phyloP scores from a whole-genome alignment of 2,888 invertebrate species.

The Amblyjoppa proteus region DNA sequence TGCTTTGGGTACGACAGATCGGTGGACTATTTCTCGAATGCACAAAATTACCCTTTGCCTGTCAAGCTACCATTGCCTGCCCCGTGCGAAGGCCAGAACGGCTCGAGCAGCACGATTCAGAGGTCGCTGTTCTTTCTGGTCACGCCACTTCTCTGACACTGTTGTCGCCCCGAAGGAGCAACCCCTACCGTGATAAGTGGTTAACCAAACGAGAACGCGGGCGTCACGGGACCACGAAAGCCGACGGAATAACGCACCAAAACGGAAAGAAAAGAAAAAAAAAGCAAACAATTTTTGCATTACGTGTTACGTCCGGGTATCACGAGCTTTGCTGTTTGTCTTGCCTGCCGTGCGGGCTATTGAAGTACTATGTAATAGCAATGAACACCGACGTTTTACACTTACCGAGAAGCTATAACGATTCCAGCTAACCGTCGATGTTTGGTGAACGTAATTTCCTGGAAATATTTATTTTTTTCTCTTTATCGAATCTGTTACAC shows the following conservation, averaged over 20 bases:
- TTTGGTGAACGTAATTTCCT: neutral
- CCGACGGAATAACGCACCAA: constrained; percentile 31
- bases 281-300: constrained; percentile 28
- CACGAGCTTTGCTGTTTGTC: constrained; percentile 50
- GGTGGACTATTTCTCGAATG: neutral
- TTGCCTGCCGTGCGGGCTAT: constrained; percentile 2
- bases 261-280: constrained; percentile 19
- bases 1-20: neutral
- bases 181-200: constrained; percentile 49
- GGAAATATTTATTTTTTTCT: neutral
- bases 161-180: constrained; percentile 21
- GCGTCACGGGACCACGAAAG: constrained; percentile 53
- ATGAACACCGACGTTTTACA: neutral
- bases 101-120: too few species aligned
- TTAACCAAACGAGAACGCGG: constrained; percentile 61
- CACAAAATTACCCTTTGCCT: constrained; percentile 30
- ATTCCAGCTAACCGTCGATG: too few species aligned
- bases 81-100: neutral
- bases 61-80: constrained; percentile 47
- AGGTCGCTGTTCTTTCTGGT: constrained; percentile 35
- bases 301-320: constrained; percentile 31
- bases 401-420: neutral
- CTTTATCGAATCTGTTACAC: neutral
- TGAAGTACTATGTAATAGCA: neutral
- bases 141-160: constrained; percentile 57